phyloP scores from a whole-genome alignment of 2,113 vertebrate genomes.

The Mohoua ochrocephala region DNA sequence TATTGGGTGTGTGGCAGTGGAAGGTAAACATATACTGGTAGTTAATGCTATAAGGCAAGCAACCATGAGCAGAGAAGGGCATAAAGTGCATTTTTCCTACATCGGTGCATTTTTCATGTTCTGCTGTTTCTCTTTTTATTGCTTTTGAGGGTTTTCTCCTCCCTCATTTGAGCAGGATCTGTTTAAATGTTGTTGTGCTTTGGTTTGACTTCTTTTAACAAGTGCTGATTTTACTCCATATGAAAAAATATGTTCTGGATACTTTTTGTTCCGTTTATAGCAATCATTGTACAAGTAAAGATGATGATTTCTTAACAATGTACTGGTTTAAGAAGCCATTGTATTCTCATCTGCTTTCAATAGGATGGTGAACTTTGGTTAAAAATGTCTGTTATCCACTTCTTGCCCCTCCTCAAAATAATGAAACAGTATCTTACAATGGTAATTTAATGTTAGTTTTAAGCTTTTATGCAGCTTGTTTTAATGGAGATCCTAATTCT shows the following conservation, averaged over 20 bases:
- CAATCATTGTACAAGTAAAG: neutral
- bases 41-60: neutral
- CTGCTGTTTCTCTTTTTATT: neutral
- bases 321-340: neutral
- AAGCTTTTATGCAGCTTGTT: neutral
- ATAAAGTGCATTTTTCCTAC: neutral
- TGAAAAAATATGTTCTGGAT: neutral
- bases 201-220: neutral
- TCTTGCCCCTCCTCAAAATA: neutral
- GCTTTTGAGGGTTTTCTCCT: neutral
- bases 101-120: neutral
- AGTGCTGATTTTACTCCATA: neutral
- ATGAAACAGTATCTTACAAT: neutral
- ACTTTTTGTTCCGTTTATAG: neutral
- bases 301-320: neutral
- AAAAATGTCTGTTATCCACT: neutral
- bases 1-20: neutral
- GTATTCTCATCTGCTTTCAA: neutral
- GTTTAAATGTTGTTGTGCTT: neutral
- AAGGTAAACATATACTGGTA: neutral
- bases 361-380: neutral
- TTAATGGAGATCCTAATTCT: neutral
- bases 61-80: neutral
- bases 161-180: neutral
- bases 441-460: neutral